Evolutionary conservation across 2,113 vertebrate species (phyloP).

Genomic region (Todiramphus saurophagus): DNA sequence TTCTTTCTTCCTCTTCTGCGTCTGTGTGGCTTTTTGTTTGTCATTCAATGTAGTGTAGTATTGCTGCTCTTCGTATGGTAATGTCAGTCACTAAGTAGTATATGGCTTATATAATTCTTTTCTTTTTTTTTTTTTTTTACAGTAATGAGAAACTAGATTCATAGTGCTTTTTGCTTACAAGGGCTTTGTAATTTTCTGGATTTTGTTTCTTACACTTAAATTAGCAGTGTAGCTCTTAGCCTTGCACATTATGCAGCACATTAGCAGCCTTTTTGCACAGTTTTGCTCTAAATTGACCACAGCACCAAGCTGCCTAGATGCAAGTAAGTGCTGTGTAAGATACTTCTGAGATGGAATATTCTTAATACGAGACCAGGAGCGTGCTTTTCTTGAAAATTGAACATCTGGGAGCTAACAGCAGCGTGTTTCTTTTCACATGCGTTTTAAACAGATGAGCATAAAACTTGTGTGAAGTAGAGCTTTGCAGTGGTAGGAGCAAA

Average conservation of each 20-base stretch:
- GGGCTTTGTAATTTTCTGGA: neutral
- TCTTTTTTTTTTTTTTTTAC: neutral
- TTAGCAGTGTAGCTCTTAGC: neutral
- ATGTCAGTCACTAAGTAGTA: neutral
- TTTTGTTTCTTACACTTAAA: neutral
- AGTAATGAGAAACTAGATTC: neutral
- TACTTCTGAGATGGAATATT: neutral
- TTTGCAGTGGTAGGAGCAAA: neutral
- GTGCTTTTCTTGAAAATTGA: neutral
- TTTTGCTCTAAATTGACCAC: neutral
- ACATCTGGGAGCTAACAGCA: neutral
- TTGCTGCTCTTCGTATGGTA: neutral
- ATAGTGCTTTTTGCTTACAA: neutral
- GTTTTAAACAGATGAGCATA: neutral
- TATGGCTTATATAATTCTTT: neutral
- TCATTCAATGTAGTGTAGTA: neutral
- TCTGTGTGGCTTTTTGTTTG: neutral
- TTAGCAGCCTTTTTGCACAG: neutral
- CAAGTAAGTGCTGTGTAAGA: neutral
- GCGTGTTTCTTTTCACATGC: neutral
- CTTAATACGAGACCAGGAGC: neutral
- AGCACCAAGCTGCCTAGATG: neutral
- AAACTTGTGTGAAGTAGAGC: neutral
- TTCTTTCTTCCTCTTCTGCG: neutral
- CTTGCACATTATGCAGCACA: fast-evolving